These are phyloP conservation scores for Phyto melanocephala DNA, from an alignment of 2,888 invertebrate genomes.

Conservation along the genomic window DNA sequence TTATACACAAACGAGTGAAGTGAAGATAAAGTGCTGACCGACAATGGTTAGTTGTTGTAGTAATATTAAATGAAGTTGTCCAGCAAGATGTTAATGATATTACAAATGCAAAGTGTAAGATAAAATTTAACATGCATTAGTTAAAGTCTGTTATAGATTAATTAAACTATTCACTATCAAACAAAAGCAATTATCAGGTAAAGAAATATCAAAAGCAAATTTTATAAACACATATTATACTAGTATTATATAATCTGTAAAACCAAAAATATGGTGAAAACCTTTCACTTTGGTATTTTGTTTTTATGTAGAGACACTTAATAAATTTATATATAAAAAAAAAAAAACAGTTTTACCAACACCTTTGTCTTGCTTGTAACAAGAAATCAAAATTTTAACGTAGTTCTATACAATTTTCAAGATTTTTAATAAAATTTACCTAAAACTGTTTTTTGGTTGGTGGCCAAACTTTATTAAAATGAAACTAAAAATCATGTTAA, in stretches of 20 bases:
- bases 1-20: background rate
- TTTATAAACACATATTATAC: background rate
- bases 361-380: too few relatives aligned
- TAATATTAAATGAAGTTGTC: background rate
- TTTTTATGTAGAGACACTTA: conserved; percentile 1
- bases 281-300: conserved; percentile 48
- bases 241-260: background rate
- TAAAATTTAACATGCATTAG: conserved; percentile 3
- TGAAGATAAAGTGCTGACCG: background rate
- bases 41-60: background rate
- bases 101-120: conserved; percentile 35
- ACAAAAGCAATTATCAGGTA: background rate
- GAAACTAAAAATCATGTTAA: too few relatives aligned
- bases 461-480: too few relatives aligned
- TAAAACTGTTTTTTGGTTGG: too few relatives aligned
- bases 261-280: background rate
- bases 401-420: too few relatives aligned
- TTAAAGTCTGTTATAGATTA: conserved; percentile 30
- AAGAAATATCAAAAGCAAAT: background rate
- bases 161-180: background rate
- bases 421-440: too few relatives aligned
- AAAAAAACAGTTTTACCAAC: too few relatives aligned
- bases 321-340: background rate
- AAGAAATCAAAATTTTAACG: too few relatives aligned
- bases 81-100: background rate